Evolutionary conservation across 2,888 invertebrate species (phyloP).

Genomic region (Liodrosophila aerea): DNA sequence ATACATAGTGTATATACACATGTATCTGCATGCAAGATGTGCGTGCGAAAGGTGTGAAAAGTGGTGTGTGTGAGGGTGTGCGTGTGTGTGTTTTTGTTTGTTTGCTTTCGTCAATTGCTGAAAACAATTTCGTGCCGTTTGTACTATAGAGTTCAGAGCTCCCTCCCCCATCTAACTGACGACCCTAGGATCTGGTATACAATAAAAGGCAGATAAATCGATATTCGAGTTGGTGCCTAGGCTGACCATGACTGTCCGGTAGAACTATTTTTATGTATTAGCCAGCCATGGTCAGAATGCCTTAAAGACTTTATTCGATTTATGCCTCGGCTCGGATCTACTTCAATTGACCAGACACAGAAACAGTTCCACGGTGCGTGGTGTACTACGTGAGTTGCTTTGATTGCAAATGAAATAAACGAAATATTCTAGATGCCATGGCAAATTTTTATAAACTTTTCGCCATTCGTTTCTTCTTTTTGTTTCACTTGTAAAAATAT

Average conservation of each 20-base stretch:
- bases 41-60: conserved; percentile 62
- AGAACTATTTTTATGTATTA: conserved; percentile 34
- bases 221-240: conserved; percentile 57
- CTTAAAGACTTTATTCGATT: conserved; percentile 54
- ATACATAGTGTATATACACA: conserved; percentile 3
- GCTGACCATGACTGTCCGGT: conserved; percentile 58
- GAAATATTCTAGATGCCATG: conserved; percentile 72
- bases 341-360: conserved; percentile 20
- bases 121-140: conserved; percentile 57
- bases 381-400: conserved; percentile 52
- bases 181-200: conserved; percentile 33
- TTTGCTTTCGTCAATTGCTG: conserved; percentile 63
- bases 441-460: conserved; percentile 71
- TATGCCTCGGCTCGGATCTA: conserved; percentile 13
- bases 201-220: conserved; percentile 56
- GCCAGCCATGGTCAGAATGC: conserved; percentile 40
- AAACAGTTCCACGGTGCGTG: conserved; percentile 35
- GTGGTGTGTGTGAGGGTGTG: conserved; percentile 8
- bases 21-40: conserved; percentile 17
- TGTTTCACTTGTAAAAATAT: conserved; percentile 70
- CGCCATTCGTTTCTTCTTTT: not conserved
- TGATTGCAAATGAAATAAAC: conserved; percentile 77
- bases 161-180: not conserved
- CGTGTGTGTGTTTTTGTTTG: conserved; percentile 56
- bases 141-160: conserved; percentile 29